Conservation (phyloP, 2,888 invertebrate genomes). For the Arrhopalites spinosus region DNA sequence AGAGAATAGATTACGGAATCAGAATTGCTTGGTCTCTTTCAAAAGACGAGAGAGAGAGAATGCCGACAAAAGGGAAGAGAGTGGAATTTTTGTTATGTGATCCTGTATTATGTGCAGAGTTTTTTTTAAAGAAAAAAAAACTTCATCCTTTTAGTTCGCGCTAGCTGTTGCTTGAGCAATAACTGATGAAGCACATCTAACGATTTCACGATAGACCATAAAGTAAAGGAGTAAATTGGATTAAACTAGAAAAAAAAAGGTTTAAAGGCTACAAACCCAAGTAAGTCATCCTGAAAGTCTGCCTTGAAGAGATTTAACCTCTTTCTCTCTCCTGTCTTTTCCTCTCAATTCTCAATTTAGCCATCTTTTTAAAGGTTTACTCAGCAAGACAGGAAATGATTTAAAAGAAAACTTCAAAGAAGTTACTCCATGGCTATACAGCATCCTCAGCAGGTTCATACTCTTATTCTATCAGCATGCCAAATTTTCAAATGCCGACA, state of each 20-base stretch:
- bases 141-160: constrained; percentile 6
- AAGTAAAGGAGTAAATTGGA: constrained; percentile 42
- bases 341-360: constrained; percentile 6
- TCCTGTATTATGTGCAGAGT: constrained; percentile 21
- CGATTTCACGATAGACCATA: constrained; percentile 35
- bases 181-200: constrained; percentile 42
- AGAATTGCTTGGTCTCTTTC: constrained; percentile 26
- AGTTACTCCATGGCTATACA: neutral
- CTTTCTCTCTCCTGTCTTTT: neutral
- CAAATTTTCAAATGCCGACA: constrained; percentile 35
- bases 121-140: too few relatives aligned
- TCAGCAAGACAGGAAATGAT: constrained; percentile 27
- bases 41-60: neutral
- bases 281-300: constrained; percentile 28
- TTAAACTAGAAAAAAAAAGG: constrained; percentile 17
- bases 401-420: constrained; percentile 6
- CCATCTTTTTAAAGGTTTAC: constrained; percentile 27
- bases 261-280: neutral
- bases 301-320: constrained; percentile 22
- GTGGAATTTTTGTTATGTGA: constrained; percentile 31
- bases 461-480: constrained; percentile 31
- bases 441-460: constrained; percentile 28
- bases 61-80: constrained; percentile 33
- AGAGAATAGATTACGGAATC: constrained; percentile 13
- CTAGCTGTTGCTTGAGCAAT: constrained; percentile 30